Percentiles rank a stretch among this genome's conserved stretches.
phyloP scores from a whole-genome alignment of 2,797 vertebrate genomes.

The Cottoperca gobio region DNA sequence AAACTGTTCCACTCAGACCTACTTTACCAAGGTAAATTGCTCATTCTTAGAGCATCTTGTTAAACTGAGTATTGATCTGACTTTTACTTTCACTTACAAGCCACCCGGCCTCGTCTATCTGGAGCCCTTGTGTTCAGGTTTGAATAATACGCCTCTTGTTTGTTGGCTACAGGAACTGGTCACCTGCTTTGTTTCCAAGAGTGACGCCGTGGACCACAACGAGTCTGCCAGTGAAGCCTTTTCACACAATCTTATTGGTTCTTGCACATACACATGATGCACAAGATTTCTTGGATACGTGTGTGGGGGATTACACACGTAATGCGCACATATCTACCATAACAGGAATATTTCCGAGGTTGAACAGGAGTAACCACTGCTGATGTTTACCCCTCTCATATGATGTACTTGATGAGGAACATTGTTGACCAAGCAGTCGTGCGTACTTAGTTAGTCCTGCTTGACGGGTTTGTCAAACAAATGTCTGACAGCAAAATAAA shows the following conservation, averaged over 20 bases:
- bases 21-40: not conserved
- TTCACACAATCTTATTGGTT: not conserved
- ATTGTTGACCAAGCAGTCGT: slow-evolving; percentile 23
- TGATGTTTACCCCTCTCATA: not conserved
- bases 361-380: not conserved
- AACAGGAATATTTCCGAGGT: not conserved
- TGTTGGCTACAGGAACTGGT: not conserved
- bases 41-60: not conserved
- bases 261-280: not conserved
- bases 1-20: not conserved
- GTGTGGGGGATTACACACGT: not conserved
- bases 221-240: not conserved
- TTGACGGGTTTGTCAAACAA: slow-evolving; percentile 41
- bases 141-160: not conserved
- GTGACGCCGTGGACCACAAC: not conserved
- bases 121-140: not conserved
- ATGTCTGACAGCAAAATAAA: not conserved
- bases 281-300: not conserved
- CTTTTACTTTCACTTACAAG: not conserved
- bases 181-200: not conserved
- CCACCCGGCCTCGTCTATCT: not conserved
- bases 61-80: not conserved
- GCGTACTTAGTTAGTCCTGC: slow-evolving; percentile 31
- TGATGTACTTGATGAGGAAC: not conserved
- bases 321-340: not conserved